Evolutionary conservation across 2,113 vertebrate genomes (phyloP).

Genomic region (Hyperoodon ampullatus): DNA sequence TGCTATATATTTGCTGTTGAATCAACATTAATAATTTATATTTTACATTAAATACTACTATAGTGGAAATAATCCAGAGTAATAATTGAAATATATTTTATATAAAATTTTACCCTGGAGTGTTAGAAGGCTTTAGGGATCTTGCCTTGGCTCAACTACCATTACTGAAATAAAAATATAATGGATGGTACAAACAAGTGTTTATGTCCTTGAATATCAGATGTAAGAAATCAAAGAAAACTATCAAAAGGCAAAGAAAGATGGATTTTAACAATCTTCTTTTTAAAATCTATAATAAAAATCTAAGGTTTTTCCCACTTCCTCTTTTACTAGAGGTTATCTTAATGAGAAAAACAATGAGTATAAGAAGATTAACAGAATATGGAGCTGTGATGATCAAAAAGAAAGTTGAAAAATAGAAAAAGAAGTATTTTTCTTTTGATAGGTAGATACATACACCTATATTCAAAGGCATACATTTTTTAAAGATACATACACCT

Average conservation of each 20-base stretch:
- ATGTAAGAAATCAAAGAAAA: background rate
- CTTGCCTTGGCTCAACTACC: background rate
- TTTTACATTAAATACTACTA: background rate
- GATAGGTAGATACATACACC: background rate
- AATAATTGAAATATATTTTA: background rate
- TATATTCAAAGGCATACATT: background rate
- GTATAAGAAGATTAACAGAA: background rate
- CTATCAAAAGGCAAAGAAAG: background rate
- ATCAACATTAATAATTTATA: background rate
- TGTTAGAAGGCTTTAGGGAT: background rate
- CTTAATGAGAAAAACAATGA: background rate
- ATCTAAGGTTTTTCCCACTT: background rate
- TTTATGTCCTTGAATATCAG: background rate
- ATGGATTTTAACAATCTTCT: conserved; percentile 22
- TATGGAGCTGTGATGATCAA: background rate
- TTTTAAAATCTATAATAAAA: background rate
- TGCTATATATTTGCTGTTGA: background rate
- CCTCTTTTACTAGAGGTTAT: background rate
- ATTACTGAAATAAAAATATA: background rate
- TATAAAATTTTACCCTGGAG: background rate
- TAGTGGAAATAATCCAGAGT: background rate
- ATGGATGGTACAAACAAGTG: background rate
- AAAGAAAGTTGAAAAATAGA: background rate
- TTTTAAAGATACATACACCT: background rate
- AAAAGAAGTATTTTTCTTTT: background rate